A percentile compares a stretch with the other conserved stretches of the same genome.
Evolutionary conservation across 1,140 invertebrate genomes (phyloP).

Genomic region (Forficula auricularia): DNA sequence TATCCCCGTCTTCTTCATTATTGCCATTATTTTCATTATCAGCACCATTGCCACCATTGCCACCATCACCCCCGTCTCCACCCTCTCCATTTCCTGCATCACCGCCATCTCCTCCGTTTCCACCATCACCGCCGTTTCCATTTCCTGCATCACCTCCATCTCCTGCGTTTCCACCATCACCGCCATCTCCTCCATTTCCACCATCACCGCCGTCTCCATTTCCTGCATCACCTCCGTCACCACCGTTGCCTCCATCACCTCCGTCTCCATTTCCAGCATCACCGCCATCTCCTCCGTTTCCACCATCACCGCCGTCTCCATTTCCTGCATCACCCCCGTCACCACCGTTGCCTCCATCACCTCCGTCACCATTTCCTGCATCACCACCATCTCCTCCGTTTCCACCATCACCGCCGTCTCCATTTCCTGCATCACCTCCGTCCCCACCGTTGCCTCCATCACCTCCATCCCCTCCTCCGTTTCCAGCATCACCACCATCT

Average conservation of each 20-base stretch:
- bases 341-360: slow-evolving; percentile 4
- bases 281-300: not conserved
- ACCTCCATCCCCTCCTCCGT: slow-evolving; percentile 11
- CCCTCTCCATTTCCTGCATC: too few relatives aligned
- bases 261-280: slow-evolving; percentile 1
- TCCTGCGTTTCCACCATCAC: not conserved
- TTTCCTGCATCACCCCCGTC: not conserved
- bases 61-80: too few relatives aligned
- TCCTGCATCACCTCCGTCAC: not conserved
- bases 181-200: slow-evolving; percentile 1
- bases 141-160: not conserved
- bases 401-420: slow-evolving; percentile 14
- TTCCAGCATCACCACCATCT: slow-evolving; percentile 15
- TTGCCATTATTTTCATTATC: too few relatives aligned
- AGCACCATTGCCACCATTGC: too few relatives aligned
- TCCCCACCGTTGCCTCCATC: slow-evolving; percentile 11
- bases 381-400: slow-evolving; percentile 6
- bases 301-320: not conserved
- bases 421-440: slow-evolving; percentile 13
- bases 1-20: too few relatives aligned
- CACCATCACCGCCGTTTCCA: not conserved
- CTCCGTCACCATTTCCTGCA: slow-evolving; percentile 12
- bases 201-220: not conserved
- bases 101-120: too few relatives aligned
- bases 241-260: not conserved